Conservation (phyloP, 2,888 invertebrate species). For the Drosophila monieri region DNA sequence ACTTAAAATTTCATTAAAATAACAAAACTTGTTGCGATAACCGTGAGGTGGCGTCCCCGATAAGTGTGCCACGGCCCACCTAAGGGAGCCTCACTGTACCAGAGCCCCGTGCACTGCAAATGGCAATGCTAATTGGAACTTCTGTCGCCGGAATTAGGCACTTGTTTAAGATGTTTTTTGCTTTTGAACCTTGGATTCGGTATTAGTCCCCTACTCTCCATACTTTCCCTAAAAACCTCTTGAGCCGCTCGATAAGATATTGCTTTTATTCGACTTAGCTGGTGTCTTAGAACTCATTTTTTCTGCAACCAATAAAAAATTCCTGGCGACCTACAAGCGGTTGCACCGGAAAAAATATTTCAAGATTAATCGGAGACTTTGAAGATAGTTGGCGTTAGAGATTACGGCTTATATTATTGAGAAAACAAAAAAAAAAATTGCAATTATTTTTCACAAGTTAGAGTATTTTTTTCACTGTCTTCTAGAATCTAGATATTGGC, state of each 20-base stretch:
- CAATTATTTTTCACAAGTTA: too few species aligned
- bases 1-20: slow-evolving; percentile 41
- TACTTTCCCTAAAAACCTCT: slow-evolving; percentile 48
- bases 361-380: neutral
- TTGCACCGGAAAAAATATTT: slow-evolving; percentile 3
- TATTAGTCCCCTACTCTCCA: neutral
- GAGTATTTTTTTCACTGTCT: neutral
- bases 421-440: too few species aligned
- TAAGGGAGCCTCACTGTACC: slow-evolving; percentile 23
- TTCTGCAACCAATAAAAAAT: neutral
- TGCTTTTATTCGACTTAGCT: slow-evolving; percentile 26
- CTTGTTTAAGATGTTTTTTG: slow-evolving; percentile 36
- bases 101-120: slow-evolving; percentile 1
- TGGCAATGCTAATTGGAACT: slow-evolving; percentile 28
- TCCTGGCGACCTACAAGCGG: neutral
- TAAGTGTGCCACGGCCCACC: slow-evolving; percentile 36
- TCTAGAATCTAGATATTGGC: slow-evolving; percentile 11
- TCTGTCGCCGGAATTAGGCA: slow-evolving; percentile 42
- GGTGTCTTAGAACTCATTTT: slow-evolving; percentile 58
- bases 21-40: slow-evolving; percentile 25
- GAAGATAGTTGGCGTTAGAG: neutral
- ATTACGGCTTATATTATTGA: too few species aligned
- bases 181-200: slow-evolving; percentile 12
- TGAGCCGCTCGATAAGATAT: slow-evolving; percentile 60
- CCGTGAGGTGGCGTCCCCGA: neutral